Base-by-base conservation (phyloP, 2,797 vertebrate genomes). In the Acanthurus tractus region DNA sequence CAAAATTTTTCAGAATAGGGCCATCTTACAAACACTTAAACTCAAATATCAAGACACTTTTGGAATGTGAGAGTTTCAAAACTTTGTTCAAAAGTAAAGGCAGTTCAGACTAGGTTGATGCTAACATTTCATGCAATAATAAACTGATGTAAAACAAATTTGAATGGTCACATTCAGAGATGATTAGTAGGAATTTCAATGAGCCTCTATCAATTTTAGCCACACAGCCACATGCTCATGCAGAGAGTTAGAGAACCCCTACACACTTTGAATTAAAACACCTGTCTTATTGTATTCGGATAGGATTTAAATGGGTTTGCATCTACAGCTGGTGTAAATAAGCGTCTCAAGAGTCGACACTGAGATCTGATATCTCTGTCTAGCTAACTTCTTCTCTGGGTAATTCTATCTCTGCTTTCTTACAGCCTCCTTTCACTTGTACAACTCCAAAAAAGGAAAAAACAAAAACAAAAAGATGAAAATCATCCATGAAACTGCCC, bases 1-100 rank as follows among this genome's bases (percentile, higher is more conserved):
- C 66, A 74, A 74, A 59, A 8, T 63, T 71, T 72, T 81, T 86
- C 71, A 70, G 72, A 76, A 79, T 9, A 40, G 29, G 49, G 25
- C 48, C 48, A 81, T 63, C 22, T 81, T 67, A 72, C 74, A 66
- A 70, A 18, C 40, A 54, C 61, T 82, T 42, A 23, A 68, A 78
- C 62, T 58, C 45, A 79, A 71, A 74, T 77, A 67, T 72, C 75
- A 74, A 52, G 69, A 67, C 12, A 63, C 23, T 57, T 79, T 58
- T 64, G 36, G 53, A 55, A 67, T 66, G 18, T 14, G 49, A 36
- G 7, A 25, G 29, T 56, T 63, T 42, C 36, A 58, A 46, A 50
- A 56, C 52, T 44, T 42, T 64, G 15, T 29, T 68, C 23, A 74
- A 50, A 65, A 73, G 48, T 17, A 25, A 79, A 80, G 66, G 3